These are phyloP conservation scores for Caenorhabditis tropicalis DNA, from an alignment of 1,140 invertebrate species.

Conservation along the genomic window DNA sequence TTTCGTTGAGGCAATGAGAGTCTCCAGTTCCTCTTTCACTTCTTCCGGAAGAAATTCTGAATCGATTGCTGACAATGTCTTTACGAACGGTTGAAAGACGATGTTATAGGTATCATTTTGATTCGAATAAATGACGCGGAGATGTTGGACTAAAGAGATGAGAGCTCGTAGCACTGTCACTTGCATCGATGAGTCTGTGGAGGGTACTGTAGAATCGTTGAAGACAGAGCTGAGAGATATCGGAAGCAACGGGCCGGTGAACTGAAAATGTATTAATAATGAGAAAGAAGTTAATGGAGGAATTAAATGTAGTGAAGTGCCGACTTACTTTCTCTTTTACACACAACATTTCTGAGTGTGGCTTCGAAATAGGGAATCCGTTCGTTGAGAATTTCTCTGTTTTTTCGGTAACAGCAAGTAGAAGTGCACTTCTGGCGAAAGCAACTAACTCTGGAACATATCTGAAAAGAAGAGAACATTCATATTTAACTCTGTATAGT, in stretches of 20 bases:
- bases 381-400: slow-evolving; percentile 39
- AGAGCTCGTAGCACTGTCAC: slow-evolving; percentile 32
- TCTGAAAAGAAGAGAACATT: no score
- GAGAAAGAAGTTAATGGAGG: no score
- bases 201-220: background rate
- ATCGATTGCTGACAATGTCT: background rate
- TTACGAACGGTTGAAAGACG: slow-evolving; percentile 6
- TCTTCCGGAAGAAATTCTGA: background rate
- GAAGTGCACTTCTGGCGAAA: slow-evolving; percentile 47
- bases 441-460: slow-evolving; percentile 54
- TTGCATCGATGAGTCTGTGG: background rate
- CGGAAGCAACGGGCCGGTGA: background rate
- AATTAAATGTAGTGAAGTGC: no score
- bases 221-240: background rate
- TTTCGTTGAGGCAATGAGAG: slow-evolving; percentile 13
- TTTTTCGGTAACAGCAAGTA: slow-evolving; percentile 37
- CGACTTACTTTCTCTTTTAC: slow-evolving; percentile 10
- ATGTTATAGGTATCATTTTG: slow-evolving; percentile 43
- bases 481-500: no score
- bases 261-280: background rate
- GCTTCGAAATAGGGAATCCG: slow-evolving; percentile 53
- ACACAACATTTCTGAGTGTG: slow-evolving; percentile 54
- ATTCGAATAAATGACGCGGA: slow-evolving; percentile 19
- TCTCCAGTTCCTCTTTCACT: slow-evolving; percentile 25
- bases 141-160: background rate